Conservation (phyloP, 2,797 vertebrate species). For the Peromyscus nudipes region DNA sequence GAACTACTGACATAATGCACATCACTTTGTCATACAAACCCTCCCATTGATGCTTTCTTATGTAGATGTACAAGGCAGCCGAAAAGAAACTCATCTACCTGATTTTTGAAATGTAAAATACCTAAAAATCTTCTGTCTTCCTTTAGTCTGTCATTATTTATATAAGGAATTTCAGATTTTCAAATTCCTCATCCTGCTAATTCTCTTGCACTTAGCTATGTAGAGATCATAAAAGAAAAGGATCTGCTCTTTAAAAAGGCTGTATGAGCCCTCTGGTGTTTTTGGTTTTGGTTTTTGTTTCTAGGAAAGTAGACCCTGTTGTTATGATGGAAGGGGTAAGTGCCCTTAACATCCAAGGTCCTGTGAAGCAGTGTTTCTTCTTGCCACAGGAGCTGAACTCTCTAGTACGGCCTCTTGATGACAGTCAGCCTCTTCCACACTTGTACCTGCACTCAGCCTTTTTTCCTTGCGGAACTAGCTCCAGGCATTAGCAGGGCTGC, state of each 20-base stretch:
- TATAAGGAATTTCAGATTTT: constrained; percentile 50
- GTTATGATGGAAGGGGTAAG: background rate
- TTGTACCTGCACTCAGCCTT: background rate
- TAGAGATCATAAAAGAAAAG: constrained; percentile 36
- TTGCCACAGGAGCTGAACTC: background rate
- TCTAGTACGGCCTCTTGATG: background rate
- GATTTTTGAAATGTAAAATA: constrained; percentile 49
- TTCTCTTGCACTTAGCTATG: constrained; percentile 14
- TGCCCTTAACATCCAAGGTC: background rate
- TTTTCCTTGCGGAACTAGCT: background rate
- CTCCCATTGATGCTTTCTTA: background rate
- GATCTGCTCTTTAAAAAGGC: background rate
- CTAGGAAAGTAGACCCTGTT: background rate
- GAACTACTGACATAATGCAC: background rate
- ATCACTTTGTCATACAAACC: background rate
- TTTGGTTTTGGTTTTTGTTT: background rate
- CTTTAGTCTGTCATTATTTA: constrained; percentile 28
- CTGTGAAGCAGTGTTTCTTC: background rate
- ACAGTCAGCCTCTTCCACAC: constrained; percentile 3
- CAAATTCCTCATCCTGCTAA: constrained; percentile 29
- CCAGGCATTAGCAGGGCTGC: background rate
- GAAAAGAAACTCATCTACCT: background rate
- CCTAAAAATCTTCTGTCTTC: constrained; percentile 34
- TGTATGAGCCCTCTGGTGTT: background rate
- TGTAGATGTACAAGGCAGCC: background rate